phyloP scores from a whole-genome alignment of 1,140 invertebrate genomes.

The Reticulitermes speratus region DNA sequence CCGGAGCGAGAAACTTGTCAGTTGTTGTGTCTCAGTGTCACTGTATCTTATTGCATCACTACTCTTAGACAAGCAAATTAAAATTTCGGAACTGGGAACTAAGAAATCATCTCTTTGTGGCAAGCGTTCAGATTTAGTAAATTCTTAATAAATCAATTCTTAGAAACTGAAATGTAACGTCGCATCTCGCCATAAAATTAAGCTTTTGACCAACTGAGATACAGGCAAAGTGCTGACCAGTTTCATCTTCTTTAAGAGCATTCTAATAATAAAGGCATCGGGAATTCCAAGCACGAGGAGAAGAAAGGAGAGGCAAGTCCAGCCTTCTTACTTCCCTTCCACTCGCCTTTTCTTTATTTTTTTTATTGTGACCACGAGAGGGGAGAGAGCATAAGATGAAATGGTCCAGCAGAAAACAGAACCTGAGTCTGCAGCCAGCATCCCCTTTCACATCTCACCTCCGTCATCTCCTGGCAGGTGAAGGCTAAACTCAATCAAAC shows the following conservation, averaged over 20 bases:
- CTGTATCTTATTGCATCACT: too few relatives aligned
- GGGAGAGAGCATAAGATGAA: neutral
- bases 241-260: neutral
- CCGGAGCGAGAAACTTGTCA: too few relatives aligned
- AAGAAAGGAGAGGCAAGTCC: neutral
- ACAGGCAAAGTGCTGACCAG: neutral
- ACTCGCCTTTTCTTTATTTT: neutral
- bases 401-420: neutral
- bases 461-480: neutral
- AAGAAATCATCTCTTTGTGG: too few relatives aligned
- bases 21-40: too few relatives aligned
- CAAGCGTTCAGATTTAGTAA: too few relatives aligned
- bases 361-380: neutral
- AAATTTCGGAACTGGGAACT: too few relatives aligned
- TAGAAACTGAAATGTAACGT: too few relatives aligned
- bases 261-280: constrained; percentile 13
- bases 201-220: neutral
- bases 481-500: neutral
- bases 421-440: neutral
- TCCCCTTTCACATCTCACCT: neutral
- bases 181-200: too few relatives aligned
- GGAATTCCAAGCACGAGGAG: neutral
- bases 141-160: too few relatives aligned
- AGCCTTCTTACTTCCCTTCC: neutral
- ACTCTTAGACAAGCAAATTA: too few relatives aligned